Percentiles rank a stretch among this genome's conserved stretches.
These are phyloP conservation scores for Ichneumoninae sp. DNA, from an alignment of 2,888 invertebrate species.

Conservation along the genomic window DNA sequence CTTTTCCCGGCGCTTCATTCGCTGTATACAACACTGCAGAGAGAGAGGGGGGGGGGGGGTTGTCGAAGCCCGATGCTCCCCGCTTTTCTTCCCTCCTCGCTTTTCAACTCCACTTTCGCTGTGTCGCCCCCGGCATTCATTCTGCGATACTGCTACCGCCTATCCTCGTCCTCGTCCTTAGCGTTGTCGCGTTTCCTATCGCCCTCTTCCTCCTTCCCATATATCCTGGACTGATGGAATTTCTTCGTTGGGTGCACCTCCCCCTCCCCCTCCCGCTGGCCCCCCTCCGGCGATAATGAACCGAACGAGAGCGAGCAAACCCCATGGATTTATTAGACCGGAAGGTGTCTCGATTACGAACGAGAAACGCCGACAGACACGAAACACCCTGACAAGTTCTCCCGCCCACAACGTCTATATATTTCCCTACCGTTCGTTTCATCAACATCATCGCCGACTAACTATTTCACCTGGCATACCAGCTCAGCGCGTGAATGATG, in stretches of 20 bases:
- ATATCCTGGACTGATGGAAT: constrained; percentile 32
- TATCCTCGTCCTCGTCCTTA: constrained; percentile 37
- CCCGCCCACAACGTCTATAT: constrained; percentile 39
- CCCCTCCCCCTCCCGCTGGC: no score
- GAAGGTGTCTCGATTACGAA: constrained; percentile 65
- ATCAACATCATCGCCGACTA: constrained; percentile 40
- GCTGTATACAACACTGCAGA: constrained; percentile 12
- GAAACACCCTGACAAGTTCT: constrained; percentile 63
- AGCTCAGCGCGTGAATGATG: constrained; percentile 65
- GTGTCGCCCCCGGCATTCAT: constrained; percentile 67
- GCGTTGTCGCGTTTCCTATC: constrained; percentile 38
- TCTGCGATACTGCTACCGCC: constrained; percentile 39
- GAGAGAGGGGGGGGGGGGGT: background rate
- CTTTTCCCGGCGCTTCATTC: constrained; percentile 48
- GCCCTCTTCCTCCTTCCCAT: constrained; percentile 16
- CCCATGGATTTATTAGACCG: constrained; percentile 74
- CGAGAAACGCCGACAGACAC: constrained; percentile 62
- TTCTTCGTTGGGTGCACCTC: background rate
- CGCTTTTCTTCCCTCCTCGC: constrained; percentile 41
- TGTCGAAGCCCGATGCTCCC: constrained; percentile 25
- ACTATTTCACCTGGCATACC: constrained; percentile 63
- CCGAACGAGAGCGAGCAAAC: constrained; percentile 42
- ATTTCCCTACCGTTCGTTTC: constrained; percentile 27
- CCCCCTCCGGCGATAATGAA: constrained; percentile 34
- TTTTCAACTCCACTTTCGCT: constrained; percentile 44